Base-by-base conservation (phyloP, 2,113 vertebrate genomes). In the Trematocara nigrifrons region DNA sequence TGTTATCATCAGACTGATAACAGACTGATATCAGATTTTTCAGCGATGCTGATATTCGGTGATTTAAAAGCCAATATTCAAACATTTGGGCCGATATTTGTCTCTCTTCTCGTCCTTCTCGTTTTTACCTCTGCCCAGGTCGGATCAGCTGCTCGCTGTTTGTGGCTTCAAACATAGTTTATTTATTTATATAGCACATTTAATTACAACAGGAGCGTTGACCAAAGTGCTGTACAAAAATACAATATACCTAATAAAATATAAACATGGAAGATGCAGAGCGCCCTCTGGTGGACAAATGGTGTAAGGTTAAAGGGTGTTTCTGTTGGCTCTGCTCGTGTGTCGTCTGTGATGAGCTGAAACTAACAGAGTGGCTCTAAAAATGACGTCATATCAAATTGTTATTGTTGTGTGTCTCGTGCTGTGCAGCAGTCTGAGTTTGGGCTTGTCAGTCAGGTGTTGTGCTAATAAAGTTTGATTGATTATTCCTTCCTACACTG, bases 11-110 rank as follows among this genome's bases (percentile, higher is more conserved):
- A 42, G 42, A 69, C 64, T 69, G 64, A 64, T 35, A 64, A n/a
- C 11, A 4, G 35, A 69, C 40, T 3, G 1, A 74, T 69, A 8
- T 69, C 35, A 20, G 66, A 47, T 29, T 5, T 71, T 71, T 71
- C 66, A 71, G 38, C 2, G 12, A 45, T 10, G 20, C 20, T 71
- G 66, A 71, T 71, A 6, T 42, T 45, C 2, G 0, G 20, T 0
- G 20, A 4, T 45, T 45, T 45, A 26, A 45, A 69, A 71, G 20
- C 13, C 13, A 26, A 74, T 10, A 47, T 71, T 71, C 40, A 16
- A 40, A 47, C 3, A 71, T 47, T 26, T 74, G 3, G 5, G 66
- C 22, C 0, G 13, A 74, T 29, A 47, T 47, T 47, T 26, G 22
- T 45, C 66, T 3, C 16, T 45, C 3, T 6, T 20, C 1, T 13